phyloP scores from a whole-genome alignment of 2,888 invertebrate species.

The Rugalucina vietnamica region DNA sequence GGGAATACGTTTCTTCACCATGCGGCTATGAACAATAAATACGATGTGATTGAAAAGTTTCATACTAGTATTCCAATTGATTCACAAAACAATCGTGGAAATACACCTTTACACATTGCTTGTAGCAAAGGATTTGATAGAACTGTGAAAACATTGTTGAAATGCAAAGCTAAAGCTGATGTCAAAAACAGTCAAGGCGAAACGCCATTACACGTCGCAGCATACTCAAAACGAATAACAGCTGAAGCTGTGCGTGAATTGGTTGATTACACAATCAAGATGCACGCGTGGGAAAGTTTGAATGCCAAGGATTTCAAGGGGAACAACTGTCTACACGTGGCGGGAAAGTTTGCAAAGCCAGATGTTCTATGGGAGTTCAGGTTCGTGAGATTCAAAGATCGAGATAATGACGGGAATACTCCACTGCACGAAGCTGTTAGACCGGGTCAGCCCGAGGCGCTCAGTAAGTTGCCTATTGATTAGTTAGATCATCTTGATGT shows the following conservation, averaged over 20 bases:
- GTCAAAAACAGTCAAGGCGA: conserved; percentile 76
- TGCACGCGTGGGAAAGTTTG: conserved; percentile 80
- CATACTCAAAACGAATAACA: conserved; percentile 66
- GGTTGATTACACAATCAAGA: conserved; percentile 80
- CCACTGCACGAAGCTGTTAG: conserved; percentile 76
- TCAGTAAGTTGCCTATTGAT: too few species aligned
- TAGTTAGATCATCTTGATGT: too few species aligned
- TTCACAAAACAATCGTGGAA: conserved; percentile 74
- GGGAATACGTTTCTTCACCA: conserved; percentile 80
- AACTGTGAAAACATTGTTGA: conserved; percentile 69
- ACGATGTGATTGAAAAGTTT: conserved; percentile 71
- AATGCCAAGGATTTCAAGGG: conserved; percentile 77
- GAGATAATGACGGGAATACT: conserved; percentile 74
- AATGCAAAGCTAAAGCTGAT: conserved; percentile 77
- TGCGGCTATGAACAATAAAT: conserved; percentile 77
- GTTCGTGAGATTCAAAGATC: conserved; percentile 74
- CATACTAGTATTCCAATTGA: conserved; percentile 66
- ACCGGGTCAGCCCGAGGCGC: conserved; percentile 70
- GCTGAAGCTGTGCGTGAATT: conserved; percentile 71
- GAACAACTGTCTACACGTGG: conserved; percentile 81
- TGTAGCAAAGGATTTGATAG: conserved; percentile 76
- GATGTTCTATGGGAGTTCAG: conserved; percentile 78
- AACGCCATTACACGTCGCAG: conserved; percentile 79
- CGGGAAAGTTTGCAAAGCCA: conserved; percentile 75
- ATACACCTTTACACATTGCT: conserved; percentile 82